These are phyloP conservation scores for Thera obeliscata DNA, from an alignment of 2,888 invertebrate genomes.

Conservation along the genomic window DNA sequence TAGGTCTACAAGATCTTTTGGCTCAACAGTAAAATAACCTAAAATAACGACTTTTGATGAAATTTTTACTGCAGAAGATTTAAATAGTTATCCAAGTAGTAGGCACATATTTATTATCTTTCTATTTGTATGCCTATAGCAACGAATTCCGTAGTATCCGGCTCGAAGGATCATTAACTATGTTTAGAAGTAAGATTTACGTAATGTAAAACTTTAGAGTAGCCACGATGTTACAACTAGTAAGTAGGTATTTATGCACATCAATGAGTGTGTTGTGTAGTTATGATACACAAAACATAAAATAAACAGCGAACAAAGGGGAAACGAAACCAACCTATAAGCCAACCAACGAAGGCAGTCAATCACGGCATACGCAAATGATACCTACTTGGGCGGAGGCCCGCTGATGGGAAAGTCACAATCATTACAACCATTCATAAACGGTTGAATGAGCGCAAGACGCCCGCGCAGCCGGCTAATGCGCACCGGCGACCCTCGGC, in stretches of 20 bases:
- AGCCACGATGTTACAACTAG: not conserved
- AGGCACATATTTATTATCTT: too few species aligned
- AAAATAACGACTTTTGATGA: too few species aligned
- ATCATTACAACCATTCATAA: constrained; percentile 79
- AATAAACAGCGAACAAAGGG: constrained; percentile 49
- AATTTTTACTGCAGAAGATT: too few species aligned
- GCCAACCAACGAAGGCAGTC: constrained; percentile 33
- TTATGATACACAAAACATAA: constrained; percentile 36
- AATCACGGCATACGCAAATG: constrained; percentile 56
- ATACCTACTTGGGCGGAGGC: constrained; percentile 62
- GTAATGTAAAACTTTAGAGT: not conserved
- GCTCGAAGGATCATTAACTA: constrained; percentile 18
- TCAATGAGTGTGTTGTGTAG: not conserved
- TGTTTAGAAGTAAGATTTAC: not conserved
- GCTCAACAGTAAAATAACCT: too few species aligned
- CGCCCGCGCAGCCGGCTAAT: constrained; percentile 58
- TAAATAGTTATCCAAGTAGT: too few species aligned
- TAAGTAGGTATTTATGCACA: constrained; percentile 1
- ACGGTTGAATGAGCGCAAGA: constrained; percentile 79
- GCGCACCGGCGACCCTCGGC: constrained; percentile 64
- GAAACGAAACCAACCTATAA: constrained; percentile 34
- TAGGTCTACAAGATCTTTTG: too few species aligned
- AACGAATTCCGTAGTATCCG: not conserved
- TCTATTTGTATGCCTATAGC: not conserved
- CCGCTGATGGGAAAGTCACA: constrained; percentile 79